Evolutionary conservation across 2,797 vertebrate genomes (phyloP), one percentile per base, ranked within the genome.

Genomic region (Coccyzus lansbergi): DNA sequence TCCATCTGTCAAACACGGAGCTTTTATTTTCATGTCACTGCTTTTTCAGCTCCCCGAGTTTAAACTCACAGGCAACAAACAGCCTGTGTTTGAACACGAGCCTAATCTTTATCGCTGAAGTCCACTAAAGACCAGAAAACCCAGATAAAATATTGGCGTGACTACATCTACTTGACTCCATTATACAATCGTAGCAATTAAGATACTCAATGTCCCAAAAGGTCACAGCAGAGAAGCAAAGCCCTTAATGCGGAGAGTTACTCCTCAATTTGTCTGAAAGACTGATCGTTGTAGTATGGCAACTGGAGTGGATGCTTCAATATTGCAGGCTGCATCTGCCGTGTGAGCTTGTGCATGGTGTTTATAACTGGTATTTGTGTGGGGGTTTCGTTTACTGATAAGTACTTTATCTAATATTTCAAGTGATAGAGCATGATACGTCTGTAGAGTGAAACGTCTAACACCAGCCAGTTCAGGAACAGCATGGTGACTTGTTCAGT

Each of bases 301-400:
- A 93, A 63, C 91, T 88, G 93, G 94, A 92, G 75, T 77, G 92
- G 91, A 94, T 94, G 92, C 96, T 93, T 95, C 93, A 34, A 44
- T 97, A 83, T 92, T 88, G 74, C 93, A 95, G 95, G 90, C 90
- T 95, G 20, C 93, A n/a, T 93, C 86, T 90, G 72, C 95, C 65
- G 49, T 96, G 95, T 96, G 95, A 96, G 93, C 92, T 92, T 75
- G 82, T 96, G 97, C 97, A 98, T 96, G 97, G 56, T 91, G 67
- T 96, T 95, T 80, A 52, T 89, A 69, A 25, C 67, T 94, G 65
- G 77, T 75, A 29, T 82, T 70, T 55, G 59, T 65, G 80, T 9
- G 62, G n/a, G 34, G 62, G 33, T 38, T 58, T 67, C 49, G 36
- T 93, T 85, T 82, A 60, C 87, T 94, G 51, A 8, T 38, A 25